A percentile compares a stretch with the other conserved stretches of the same genome.
These are phyloP conservation scores for Plemyria rubiginata DNA, from an alignment of 2,888 invertebrate species.

Conservation along the genomic window DNA sequence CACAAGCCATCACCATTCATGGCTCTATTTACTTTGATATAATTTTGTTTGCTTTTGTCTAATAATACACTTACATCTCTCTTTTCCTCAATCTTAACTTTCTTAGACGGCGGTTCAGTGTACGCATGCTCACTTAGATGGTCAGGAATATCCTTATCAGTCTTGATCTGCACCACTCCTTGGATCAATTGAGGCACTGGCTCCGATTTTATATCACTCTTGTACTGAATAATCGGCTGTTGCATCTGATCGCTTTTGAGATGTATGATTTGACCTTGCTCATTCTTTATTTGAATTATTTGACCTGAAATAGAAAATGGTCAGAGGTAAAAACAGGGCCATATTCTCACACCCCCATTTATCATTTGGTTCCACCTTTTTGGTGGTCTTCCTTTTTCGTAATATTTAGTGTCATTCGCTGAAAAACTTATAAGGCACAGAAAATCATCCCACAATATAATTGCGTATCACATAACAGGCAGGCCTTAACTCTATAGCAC, in stretches of 20 bases:
- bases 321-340: no score
- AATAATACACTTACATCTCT: conserved; percentile 61
- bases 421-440: no score
- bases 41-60: no score
- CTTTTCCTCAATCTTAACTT: conserved; percentile 69
- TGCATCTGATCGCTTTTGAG: conserved; percentile 72
- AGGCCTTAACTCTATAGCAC: no score
- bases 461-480: no score
- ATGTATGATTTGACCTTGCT: conserved; percentile 77
- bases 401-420: no score
- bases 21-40: no score
- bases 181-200: conserved; percentile 43
- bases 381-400: no score
- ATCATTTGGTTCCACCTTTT: no score
- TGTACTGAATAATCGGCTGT: conserved; percentile 63
- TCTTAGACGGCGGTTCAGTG: conserved; percentile 73
- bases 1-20: no score
- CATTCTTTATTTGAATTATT: conserved; percentile 75
- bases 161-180: conserved; percentile 50
- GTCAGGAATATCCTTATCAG: conserved; percentile 64
- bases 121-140: conserved; percentile 70
- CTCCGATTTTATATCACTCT: conserved; percentile 62
- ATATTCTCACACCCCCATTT: no score
- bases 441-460: no score
- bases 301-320: conserved; percentile 49